phyloP scores from a whole-genome alignment of 2,113 vertebrate genomes.

The Chitala chitala region DNA sequence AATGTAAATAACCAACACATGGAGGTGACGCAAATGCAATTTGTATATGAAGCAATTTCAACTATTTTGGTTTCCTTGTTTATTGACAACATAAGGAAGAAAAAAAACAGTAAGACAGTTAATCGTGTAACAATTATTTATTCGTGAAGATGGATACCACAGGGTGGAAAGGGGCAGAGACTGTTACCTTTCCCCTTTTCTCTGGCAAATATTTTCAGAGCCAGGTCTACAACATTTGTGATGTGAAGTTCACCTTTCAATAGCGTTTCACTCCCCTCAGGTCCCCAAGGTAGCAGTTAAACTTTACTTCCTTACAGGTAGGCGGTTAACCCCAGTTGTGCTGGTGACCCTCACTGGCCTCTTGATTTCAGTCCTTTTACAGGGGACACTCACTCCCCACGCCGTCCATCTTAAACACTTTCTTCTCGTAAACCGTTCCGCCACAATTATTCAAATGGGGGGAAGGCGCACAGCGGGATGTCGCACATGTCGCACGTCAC shows the following conservation, averaged over 20 bases:
- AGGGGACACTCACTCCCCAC: too few species aligned
- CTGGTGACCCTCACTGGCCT: not conserved
- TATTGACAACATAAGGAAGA: not conserved
- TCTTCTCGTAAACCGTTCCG: too few species aligned
- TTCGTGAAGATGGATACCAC: not conserved
- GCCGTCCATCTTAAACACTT: not conserved
- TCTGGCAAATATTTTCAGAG: conserved; percentile 1
- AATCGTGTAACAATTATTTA: conserved; percentile 17
- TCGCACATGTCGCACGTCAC: not conserved
- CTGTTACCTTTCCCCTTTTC: not conserved
- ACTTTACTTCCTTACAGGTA: conserved; percentile 2
- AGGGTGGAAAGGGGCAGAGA: not conserved
- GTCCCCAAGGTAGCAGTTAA: conserved; percentile 22
- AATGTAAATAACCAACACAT: not conserved
- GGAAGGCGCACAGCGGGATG: not conserved
- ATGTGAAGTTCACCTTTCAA: conserved; percentile 17
- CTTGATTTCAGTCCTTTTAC: too few species aligned
- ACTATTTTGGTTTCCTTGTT: not conserved
- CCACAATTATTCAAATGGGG: too few species aligned
- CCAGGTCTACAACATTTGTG: not conserved
- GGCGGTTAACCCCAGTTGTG: not conserved
- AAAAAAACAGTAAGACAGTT: not conserved
- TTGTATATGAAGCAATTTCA: not conserved
- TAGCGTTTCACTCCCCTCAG: not conserved
- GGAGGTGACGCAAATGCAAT: not conserved